Base-by-base conservation (phyloP, 2,888 invertebrate genomes). In the Hoplodrina ambigua region DNA sequence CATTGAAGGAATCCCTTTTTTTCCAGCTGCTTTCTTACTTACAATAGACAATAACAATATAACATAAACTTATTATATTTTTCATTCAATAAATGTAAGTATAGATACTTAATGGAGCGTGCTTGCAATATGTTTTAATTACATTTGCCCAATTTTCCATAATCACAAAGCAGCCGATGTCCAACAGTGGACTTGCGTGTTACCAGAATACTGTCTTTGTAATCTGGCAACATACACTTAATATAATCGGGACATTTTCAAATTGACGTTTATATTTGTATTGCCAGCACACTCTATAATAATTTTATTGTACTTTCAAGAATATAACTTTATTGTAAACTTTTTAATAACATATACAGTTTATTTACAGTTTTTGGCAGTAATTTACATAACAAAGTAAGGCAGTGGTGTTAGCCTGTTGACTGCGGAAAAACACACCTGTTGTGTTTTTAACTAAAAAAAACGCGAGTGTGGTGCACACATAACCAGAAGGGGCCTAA, bases 301-400 rank as follows among this genome's bases (percentile, higher is more conserved):
- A 20, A 19, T 41, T 52, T 72, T 69, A 75, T 75, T 80, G 80
- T 80, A 80, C 78, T 80, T 59, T 63, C 52, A 7, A 58, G 61
- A 78, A 55, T 59, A 33, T 46, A 63, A 33, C 25, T 44, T 50
- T 58, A 41, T 37, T 55, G 20, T 78, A 62, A 69, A 70, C 59
- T 59, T 65, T 52, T 37, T 60, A 50, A 69, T 67, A 59, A 64
- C 60, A 41, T 68, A 58, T 54, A 71, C 19, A 71, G n/a, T 69
- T 20, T 65, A 63, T 73, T 67, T 70, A 78, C 72, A 81, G 46
- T 1, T 64, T 65, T 63, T 66, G 72, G 75, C 78, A 80, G 67
- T 80, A 55, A 52, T 64, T 64, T 74, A 53, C 11, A 6, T 58
- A 15, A 33, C 0, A 46, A 44, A 33, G 8, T 49, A 30, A 57